phyloP scores from a whole-genome alignment of 2,113 vertebrate genomes.

The Piprites chloris region DNA sequence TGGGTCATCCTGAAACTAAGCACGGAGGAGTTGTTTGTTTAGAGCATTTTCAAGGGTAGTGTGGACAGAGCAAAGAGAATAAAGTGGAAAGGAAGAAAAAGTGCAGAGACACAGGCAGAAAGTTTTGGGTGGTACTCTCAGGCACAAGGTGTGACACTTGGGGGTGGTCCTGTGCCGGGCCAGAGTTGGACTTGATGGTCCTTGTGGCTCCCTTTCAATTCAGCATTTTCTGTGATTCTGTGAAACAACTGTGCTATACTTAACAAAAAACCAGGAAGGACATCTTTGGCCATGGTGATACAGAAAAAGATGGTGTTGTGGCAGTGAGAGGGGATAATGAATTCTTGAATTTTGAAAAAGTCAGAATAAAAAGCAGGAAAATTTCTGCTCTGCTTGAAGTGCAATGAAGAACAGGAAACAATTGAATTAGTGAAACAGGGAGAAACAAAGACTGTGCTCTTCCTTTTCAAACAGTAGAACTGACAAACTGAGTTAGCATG shows the following conservation, averaged over 20 bases:
- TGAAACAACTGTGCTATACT: neutral
- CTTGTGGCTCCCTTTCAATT: neutral
- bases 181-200: neutral
- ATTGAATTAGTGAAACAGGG: neutral
- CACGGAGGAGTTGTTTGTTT: neutral
- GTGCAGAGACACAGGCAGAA: neutral
- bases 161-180: neutral
- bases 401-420: neutral
- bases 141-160: neutral
- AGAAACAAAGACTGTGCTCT: neutral
- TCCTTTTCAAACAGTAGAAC: neutral
- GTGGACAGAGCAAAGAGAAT: neutral
- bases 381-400: neutral
- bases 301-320: neutral
- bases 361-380: neutral
- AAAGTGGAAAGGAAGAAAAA: neutral
- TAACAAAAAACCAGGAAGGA: neutral
- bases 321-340: neutral
- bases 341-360: neutral
- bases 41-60: neutral
- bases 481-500: neutral
- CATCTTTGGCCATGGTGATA: neutral
- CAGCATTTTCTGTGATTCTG: neutral
- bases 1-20: neutral
- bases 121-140: neutral